phyloP scores from a whole-genome alignment of 2,113 vertebrate genomes.

The Dicerorhinus sumatrensis region DNA sequence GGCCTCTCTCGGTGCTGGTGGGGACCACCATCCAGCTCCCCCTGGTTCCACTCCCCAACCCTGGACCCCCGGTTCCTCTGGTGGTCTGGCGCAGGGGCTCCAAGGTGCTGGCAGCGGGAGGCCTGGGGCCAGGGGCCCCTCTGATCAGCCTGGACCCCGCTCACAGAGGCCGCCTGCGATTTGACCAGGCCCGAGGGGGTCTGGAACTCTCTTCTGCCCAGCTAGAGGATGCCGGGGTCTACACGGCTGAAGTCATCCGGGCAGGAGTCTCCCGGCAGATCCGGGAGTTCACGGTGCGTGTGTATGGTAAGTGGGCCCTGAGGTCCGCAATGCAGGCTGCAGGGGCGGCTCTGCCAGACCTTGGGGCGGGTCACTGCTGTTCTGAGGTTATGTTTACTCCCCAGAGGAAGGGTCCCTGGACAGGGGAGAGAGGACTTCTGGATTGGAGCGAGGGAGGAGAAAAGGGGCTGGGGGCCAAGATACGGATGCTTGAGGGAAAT shows the following conservation, averaged over 20 bases:
- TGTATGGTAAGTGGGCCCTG: constrained; percentile 80
- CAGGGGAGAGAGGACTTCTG: not conserved
- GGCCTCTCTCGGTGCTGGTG: constrained; percentile 63
- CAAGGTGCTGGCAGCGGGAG: constrained; percentile 69
- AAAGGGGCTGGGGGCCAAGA: not conserved
- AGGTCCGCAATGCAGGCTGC: too few relatives aligned
- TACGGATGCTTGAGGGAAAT: not conserved
- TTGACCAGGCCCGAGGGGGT: constrained; percentile 58
- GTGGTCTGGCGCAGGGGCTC: constrained; percentile 72
- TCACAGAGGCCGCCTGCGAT: constrained; percentile 57
- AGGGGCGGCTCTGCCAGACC: not conserved
- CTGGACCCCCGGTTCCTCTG: constrained; percentile 27
- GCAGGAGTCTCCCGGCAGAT: constrained; percentile 52
- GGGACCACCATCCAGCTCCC: constrained; percentile 60
- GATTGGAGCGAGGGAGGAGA: not conserved
- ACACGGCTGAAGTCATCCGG: constrained; percentile 74
- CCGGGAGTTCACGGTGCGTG: constrained; percentile 69
- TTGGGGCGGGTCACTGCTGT: not conserved
- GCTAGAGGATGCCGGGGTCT: constrained; percentile 65
- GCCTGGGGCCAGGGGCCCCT: constrained; percentile 56
- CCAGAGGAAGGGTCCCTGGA: not conserved
- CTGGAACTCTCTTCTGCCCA: constrained; percentile 73
- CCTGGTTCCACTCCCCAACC: constrained; percentile 29
- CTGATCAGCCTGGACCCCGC: constrained; percentile 63
- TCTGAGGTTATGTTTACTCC: not conserved